Base-by-base conservation (phyloP, 2,797 vertebrate species). In the Eidolon dupreanum region DNA sequence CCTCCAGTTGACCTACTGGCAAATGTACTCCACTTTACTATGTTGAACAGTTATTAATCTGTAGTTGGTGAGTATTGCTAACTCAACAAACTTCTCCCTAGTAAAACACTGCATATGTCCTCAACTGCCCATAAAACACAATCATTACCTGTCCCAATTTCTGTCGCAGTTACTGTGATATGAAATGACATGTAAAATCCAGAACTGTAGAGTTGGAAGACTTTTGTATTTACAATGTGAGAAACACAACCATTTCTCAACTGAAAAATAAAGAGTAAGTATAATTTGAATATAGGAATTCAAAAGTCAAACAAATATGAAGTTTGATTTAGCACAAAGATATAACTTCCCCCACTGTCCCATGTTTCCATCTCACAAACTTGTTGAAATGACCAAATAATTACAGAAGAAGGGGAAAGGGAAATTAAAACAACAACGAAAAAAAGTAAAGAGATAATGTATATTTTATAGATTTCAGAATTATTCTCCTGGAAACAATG, bases 121-220 rank as follows among this genome's bases (percentile, higher is more conserved):
- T 15, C 74, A 66, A 20, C 33, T 46, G 1, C 33, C 43, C 26
- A 24, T 63, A 75, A 89, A 87, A 91, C n/a, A 38, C 36, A 28
- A 12, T 20, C 1, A n/a, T 98, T 98, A 98, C 98, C 98, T 98
- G 98, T 98, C 86, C 98, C 98, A 73, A 94, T 97, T 95, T 98
- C 98, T 6, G 90, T 98, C 57, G 98, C 96, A 17, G 38, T 65
- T 59, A 96, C 97, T 61, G 97, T 97, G 77, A 98, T 73, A 0
- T 95, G 84, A 68, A 98, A 97, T 51, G 87, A 93, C 97, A 98
- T 98, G 79, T 91, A 28, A 78, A 98, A 97, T 43, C 98, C 98
- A 66, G 88, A 53, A 36, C 97, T 98, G 82, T 98, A 97, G 38
- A 99, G 57, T 78, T 99, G 98, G 94, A 99, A 98, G 41, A 90